Conservation (phyloP, 1,140 invertebrate genomes). For the Anthonomus grandis region DNA sequence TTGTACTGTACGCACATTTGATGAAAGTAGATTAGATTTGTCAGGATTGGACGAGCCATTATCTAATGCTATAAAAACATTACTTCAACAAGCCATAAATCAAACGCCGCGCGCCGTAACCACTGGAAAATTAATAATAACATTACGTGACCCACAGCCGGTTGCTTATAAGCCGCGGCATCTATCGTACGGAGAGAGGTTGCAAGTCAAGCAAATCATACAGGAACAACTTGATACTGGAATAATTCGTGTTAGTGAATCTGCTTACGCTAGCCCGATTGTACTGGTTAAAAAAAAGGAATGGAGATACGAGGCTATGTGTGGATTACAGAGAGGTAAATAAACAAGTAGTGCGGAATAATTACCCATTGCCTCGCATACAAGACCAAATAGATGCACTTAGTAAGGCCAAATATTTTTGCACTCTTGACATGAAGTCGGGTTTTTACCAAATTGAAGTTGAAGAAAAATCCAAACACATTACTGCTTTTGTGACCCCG, state of each 20-base stretch:
- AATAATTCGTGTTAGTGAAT: background rate
- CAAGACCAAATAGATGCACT: conserved; percentile 43
- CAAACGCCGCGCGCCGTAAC: background rate
- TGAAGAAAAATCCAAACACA: conserved; percentile 29
- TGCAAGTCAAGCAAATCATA: conserved; percentile 1
- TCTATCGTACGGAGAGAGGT: background rate
- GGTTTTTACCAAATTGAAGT: conserved; percentile 29
- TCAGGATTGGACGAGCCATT: conserved; percentile 1
- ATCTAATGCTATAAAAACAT: background rate
- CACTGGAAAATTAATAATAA: background rate
- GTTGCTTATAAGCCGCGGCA: conserved; percentile 1
- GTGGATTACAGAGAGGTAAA: conserved; percentile 36
- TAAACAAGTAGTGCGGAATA: conserved; percentile 39
- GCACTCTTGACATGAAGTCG: conserved; percentile 28
- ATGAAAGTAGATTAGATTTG: conserved; percentile 1
- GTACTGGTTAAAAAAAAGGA: conserved; percentile 1
- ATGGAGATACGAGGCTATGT: background rate
- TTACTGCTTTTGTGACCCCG: too few relatives aligned
- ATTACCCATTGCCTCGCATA: conserved; percentile 43
- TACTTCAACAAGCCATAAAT: conserved; percentile 1
- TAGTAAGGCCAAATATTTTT: conserved; percentile 25
- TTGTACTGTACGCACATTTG: background rate
- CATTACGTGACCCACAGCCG: background rate
- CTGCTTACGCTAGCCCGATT: background rate
- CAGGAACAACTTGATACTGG: background rate